Evolutionary conservation across 1,140 invertebrate species (phyloP), one percentile per base, ranked within the genome.

Genomic region (Heliothis subflexa): DNA sequence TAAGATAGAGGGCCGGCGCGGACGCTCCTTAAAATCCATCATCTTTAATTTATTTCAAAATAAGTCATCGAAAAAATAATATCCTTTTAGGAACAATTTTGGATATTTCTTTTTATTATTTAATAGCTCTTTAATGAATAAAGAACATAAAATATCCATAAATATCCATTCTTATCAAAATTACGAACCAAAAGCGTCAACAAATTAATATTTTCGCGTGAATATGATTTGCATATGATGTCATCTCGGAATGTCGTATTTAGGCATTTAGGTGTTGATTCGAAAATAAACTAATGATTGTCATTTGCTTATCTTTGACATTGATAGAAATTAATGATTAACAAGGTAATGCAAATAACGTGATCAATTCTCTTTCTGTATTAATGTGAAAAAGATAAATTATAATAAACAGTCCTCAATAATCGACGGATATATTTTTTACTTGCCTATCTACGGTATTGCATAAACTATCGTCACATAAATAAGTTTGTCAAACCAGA

Each of bases 141-240:
- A 18, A 25, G 18, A 21, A 14, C 47, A 28, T 68, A 21, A 50
- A 68, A 25, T 47, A 21, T 25, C 47, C 40, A 50, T 50, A 50
- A 68, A 68, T 28, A 25, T 68, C 40, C 47, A 66, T 66, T 66
- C 45, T 50, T 68, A 68, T 68, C 64, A 68, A 25, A 50, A 49
- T 68, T 68, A 52, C 47, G 18, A 47, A 25, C 64, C 47, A 50
- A 50, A 68, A 50, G 18, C 47, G 64, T 68, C 64, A 68, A 68
- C 18, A 47, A 68, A 50, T 68, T 25, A 47, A 45, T 18, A 50
- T 50, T 62, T 68, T 68, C 49, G 47, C 50, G 18, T 52, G 64
- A 68, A 28, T 18, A 25, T 50, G 13, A 68, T 68, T 68, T 25
- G 21, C 64, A 25, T 68, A 68, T 68, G 64, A 68, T 68, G 18